Conservation (phyloP, 1,140 invertebrate genomes). For the Aradophagus sp. region DNA sequence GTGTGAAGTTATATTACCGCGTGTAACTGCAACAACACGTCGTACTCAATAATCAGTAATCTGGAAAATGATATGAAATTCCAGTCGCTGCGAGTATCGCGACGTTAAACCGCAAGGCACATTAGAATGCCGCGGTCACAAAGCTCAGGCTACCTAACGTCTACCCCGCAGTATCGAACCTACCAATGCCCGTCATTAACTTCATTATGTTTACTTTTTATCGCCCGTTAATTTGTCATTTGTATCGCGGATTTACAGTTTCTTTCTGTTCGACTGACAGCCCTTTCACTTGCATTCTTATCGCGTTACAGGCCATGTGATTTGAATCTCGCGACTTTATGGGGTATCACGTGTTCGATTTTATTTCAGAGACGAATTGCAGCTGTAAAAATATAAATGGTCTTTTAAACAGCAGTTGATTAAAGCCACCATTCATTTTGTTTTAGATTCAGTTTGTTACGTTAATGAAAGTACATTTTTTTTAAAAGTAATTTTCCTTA, state of each 20-base stretch:
- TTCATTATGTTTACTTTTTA: conserved; percentile 36
- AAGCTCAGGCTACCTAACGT: conserved; percentile 15
- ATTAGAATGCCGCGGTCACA: conserved; percentile 24
- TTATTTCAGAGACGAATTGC: conserved; percentile 15
- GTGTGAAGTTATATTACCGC: conserved; percentile 55
- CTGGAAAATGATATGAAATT: conserved; percentile 60
- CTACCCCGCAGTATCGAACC: conserved; percentile 18
- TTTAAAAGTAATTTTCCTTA: no score
- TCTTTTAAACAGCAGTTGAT: conserved; percentile 22
- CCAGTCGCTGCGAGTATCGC: conserved; percentile 43
- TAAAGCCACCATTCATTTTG: not conserved
- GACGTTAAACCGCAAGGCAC: conserved; percentile 33
- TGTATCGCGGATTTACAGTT: conserved; percentile 18
- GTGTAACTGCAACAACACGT: conserved; percentile 54
- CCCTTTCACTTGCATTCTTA: conserved; percentile 25
- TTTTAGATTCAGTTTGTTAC: no score
- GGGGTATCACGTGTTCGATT: conserved; percentile 18
- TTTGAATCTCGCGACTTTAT: conserved; percentile 21
- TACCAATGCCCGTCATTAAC: conserved; percentile 28
- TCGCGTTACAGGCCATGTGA: no score
- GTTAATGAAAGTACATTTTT: no score
- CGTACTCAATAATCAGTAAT: conserved; percentile 57
- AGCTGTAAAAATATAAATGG: conserved; percentile 30
- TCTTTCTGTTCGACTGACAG: no score
- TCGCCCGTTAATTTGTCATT: conserved; percentile 31